Evolutionary conservation across 2,113 vertebrate genomes (phyloP).

Genomic region (Scomber scombrus): DNA sequence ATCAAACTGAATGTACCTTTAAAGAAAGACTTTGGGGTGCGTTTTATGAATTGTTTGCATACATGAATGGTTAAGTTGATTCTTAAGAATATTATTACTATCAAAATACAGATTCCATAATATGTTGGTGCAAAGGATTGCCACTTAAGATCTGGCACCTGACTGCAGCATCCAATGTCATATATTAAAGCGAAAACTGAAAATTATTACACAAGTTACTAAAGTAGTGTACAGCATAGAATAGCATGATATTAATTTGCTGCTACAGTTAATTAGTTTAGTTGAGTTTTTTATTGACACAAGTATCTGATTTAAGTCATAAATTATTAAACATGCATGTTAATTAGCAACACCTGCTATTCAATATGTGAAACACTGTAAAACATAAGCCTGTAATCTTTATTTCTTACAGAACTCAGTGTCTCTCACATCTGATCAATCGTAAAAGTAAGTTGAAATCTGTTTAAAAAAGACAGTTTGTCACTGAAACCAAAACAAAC

Average conservation of each 20-base stretch:
- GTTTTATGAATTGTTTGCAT: conserved; percentile 46
- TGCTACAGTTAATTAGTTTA: no score
- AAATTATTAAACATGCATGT: not conserved
- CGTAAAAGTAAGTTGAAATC: no score
- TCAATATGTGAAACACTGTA: conserved; percentile 2
- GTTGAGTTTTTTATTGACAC: no score
- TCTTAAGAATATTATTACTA: conserved; percentile 14
- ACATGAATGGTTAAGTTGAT: conserved; percentile 33
- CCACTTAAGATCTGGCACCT: not conserved
- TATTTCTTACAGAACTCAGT: no score
- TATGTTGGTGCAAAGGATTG: not conserved
- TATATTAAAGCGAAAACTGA: not conserved
- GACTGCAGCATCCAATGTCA: no score
- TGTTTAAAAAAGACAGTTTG: no score
- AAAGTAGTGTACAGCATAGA: no score
- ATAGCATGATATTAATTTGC: not conserved
- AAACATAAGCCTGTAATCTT: no score
- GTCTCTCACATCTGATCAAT: no score
- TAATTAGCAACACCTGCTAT: conserved; percentile 17
- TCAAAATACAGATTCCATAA: conserved; percentile 8
- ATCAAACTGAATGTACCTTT: conserved; percentile 54
- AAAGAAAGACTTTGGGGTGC: not conserved
- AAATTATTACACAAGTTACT: not conserved
- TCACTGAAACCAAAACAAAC: no score
- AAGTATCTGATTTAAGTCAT: no score